These are phyloP conservation scores for Drosophila anceps DNA, from an alignment of 2,888 invertebrate genomes.

Conservation along the genomic window DNA sequence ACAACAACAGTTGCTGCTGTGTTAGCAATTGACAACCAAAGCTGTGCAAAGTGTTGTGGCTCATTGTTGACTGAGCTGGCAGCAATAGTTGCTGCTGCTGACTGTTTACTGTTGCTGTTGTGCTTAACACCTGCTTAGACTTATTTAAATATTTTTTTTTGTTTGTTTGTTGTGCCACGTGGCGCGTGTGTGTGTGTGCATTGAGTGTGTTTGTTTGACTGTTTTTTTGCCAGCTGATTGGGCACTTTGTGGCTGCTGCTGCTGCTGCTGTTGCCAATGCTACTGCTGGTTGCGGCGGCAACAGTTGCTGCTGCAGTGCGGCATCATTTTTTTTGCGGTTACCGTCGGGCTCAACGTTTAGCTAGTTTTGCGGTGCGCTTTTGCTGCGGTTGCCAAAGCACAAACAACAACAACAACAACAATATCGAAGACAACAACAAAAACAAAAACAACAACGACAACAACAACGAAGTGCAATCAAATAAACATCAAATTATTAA, in stretches of 20 bases:
- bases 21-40: not conserved
- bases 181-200: conserved; percentile 29
- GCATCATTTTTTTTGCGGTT: conserved; percentile 27
- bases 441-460: conserved; percentile 21
- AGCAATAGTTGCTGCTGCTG: conserved; percentile 10
- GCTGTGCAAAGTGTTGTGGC: not conserved
- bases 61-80: conserved; percentile 12
- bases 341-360: conserved; percentile 46
- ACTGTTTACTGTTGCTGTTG: conserved; percentile 10
- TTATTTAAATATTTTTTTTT: conserved; percentile 12
- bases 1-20: not conserved
- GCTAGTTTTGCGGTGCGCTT: conserved; percentile 71
- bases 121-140: conserved; percentile 4
- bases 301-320: conserved; percentile 34
- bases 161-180: conserved; percentile 31
- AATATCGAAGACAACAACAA: conserved; percentile 17
- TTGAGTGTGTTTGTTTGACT: conserved; percentile 18
- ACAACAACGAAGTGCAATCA: conserved; percentile 23
- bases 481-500: conserved; percentile 22
- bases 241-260: conserved; percentile 40
- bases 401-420: conserved; percentile 28
- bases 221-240: conserved; percentile 57
- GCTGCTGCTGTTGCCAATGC: conserved; percentile 1
- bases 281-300: conserved; percentile 25
- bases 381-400: conserved; percentile 56